These are phyloP conservation scores for Flexamia atlantica DNA, from an alignment of 2,888 invertebrate species.

Conservation along the genomic window DNA sequence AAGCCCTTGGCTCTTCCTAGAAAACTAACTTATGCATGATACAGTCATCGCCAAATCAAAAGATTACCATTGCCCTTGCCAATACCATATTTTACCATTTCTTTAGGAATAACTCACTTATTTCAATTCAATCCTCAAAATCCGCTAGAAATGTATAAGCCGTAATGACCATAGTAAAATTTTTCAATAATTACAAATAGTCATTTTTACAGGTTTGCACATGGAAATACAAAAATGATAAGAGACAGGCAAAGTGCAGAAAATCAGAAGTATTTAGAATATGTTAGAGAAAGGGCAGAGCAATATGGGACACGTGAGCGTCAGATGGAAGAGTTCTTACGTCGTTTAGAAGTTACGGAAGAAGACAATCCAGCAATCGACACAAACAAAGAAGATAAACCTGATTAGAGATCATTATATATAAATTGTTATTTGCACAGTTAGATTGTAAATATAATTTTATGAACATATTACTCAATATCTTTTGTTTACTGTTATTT, in stretches of 20 bases:
- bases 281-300: conserved; percentile 29
- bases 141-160: no score
- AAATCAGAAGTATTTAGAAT: conserved; percentile 11
- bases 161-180: no score
- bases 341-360: not conserved
- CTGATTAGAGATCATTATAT: not conserved
- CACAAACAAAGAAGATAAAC: not conserved
- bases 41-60: no score
- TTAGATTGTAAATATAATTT: conserved; percentile 21
- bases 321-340: conserved; percentile 10
- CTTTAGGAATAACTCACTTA: no score
- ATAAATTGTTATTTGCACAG: not conserved
- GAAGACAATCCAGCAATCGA: not conserved
- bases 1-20: no score
- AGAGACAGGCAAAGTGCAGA: conserved; percentile 61
- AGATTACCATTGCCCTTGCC: no score
- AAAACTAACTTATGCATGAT: no score
- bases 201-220: conserved; percentile 30
- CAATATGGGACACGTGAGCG: conserved; percentile 24
- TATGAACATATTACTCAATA: not conserved
- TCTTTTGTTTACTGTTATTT: not conserved
- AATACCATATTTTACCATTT: no score
- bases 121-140: no score
- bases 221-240: conserved; percentile 63
- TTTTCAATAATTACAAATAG: not conserved